Percentiles rank a stretch among this genome's conserved stretches.
Conservation (phyloP, 1,140 invertebrate genomes). For the Drosophila serrata region DNA sequence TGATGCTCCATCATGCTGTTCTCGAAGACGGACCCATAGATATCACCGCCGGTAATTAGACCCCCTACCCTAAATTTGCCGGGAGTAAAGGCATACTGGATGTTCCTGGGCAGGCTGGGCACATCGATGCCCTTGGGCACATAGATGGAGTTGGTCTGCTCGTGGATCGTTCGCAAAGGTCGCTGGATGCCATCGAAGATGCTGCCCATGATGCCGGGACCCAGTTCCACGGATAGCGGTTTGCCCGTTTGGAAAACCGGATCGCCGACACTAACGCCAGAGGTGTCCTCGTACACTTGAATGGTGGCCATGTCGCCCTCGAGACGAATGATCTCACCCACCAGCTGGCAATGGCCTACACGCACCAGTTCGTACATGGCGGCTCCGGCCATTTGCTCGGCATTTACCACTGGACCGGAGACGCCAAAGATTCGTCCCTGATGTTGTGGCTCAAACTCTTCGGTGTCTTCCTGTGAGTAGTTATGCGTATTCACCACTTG, state of each 20-base stretch:
- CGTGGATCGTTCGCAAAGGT: conserved; percentile 98
- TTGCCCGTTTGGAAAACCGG: conserved; percentile 99
- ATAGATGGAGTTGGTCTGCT: conserved; percentile 88
- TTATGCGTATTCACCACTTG: neutral
- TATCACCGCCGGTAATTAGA: conserved; percentile 98
- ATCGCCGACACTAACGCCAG: conserved; percentile 99
- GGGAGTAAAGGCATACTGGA: conserved; percentile 97
- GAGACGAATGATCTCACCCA: conserved; percentile 99
- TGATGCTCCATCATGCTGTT: conserved; percentile 98
- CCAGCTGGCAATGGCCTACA: conserved; percentile 98
- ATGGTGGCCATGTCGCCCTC: conserved; percentile 99
- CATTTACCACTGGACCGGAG: conserved; percentile 94
- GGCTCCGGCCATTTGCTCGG: conserved; percentile 99
- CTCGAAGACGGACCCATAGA: conserved; percentile 97
- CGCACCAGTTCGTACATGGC: conserved; percentile 99
- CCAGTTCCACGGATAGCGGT: conserved; percentile 97
- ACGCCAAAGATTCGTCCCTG: conserved; percentile 6
- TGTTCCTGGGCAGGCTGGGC: conserved; percentile 92
- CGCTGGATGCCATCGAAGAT: conserved; percentile 99
- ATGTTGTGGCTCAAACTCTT: neutral
- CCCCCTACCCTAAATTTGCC: conserved; percentile 92
- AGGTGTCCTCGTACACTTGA: conserved; percentile 99
- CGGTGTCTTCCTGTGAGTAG: neutral
- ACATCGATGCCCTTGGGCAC: conserved; percentile 99
- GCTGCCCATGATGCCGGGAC: conserved; percentile 99